Conservation (phyloP, 1,140 invertebrate genomes). For the Drosophila subobscura region DNA sequence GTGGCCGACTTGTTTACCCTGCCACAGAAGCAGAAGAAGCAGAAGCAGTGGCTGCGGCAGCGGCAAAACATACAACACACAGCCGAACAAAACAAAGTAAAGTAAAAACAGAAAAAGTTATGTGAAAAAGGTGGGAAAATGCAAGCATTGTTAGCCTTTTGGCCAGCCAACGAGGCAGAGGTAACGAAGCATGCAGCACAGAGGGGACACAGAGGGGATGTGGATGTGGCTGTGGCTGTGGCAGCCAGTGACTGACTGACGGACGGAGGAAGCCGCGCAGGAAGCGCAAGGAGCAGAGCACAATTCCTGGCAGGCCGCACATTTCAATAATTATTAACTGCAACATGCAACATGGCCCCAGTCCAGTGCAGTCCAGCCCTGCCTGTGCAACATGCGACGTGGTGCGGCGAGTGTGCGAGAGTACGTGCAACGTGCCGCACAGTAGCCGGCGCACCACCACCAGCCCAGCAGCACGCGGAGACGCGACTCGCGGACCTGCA, state of each 20-base stretch:
- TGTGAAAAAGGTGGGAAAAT: slow-evolving; percentile 82
- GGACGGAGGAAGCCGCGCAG: slow-evolving; percentile 70
- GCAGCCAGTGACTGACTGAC: slow-evolving; percentile 12
- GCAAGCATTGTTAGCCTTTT: slow-evolving; percentile 80
- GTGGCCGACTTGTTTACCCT: slow-evolving; percentile 79
- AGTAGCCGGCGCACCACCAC: slow-evolving; percentile 42
- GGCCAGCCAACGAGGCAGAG: slow-evolving; percentile 53
- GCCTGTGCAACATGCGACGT: slow-evolving; percentile 37
- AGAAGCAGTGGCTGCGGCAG: slow-evolving; percentile 2
- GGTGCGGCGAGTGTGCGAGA: slow-evolving; percentile 10
- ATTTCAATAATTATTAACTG: slow-evolving; percentile 83
- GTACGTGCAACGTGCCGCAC: slow-evolving; percentile 62
- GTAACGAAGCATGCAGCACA: slow-evolving; percentile 79
- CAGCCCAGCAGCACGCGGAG: slow-evolving; percentile 28
- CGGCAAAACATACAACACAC: slow-evolving; percentile 31
- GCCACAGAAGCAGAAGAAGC: slow-evolving; percentile 56
- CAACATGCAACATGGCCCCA: slow-evolving; percentile 67
- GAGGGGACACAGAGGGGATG: slow-evolving; percentile 31
- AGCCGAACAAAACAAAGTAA: slow-evolving; percentile 34
- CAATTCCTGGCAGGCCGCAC: slow-evolving; percentile 77
- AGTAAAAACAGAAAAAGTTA: slow-evolving; percentile 67
- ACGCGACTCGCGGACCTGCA: slow-evolving; percentile 52
- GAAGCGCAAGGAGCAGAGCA: slow-evolving; percentile 76
- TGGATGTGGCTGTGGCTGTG: not conserved
- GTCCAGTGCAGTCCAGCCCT: too few species aligned